phyloP scores from a whole-genome alignment of 2,888 invertebrate species.

The Auanema sp. region DNA sequence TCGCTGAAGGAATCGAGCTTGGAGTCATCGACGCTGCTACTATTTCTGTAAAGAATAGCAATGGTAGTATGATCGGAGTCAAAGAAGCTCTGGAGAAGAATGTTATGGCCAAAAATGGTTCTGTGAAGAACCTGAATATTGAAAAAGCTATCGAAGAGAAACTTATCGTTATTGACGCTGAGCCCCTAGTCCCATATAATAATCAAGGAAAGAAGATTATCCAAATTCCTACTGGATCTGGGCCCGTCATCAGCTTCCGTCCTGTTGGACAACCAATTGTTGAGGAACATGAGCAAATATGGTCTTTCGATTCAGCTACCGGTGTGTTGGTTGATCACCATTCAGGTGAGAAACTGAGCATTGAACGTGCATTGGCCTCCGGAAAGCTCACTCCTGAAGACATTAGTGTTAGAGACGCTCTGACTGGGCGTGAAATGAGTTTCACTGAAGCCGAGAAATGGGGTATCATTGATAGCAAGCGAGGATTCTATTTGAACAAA shows the following conservation, averaged over 20 bases:
- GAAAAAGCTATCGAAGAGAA: slow-evolving; percentile 60
- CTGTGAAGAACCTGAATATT: slow-evolving; percentile 47
- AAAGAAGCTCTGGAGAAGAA: slow-evolving; percentile 83
- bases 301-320: slow-evolving; percentile 75
- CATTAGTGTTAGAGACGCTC: slow-evolving; percentile 77
- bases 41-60: slow-evolving; percentile 80
- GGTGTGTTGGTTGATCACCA: slow-evolving; percentile 76
- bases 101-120: slow-evolving; percentile 63
- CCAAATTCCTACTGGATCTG: slow-evolving; percentile 59
- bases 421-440: slow-evolving; percentile 73
- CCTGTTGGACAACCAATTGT: slow-evolving; percentile 60
- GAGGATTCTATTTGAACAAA: slow-evolving; percentile 62
- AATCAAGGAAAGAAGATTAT: slow-evolving; percentile 58
- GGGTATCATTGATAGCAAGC: slow-evolving; percentile 66
- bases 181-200: slow-evolving; percentile 49
- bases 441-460: slow-evolving; percentile 67
- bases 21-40: slow-evolving; percentile 77
- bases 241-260: slow-evolving; percentile 62
- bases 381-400: slow-evolving; percentile 63
- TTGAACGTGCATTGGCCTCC: slow-evolving; percentile 72
- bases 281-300: slow-evolving; percentile 61
- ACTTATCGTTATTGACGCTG: slow-evolving; percentile 53
- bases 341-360: slow-evolving; percentile 74
- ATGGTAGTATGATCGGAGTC: slow-evolving; percentile 79
- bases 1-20: slow-evolving; percentile 74